phyloP scores from a whole-genome alignment of 2,797 vertebrate species.

The Hozukius guyotensis region DNA sequence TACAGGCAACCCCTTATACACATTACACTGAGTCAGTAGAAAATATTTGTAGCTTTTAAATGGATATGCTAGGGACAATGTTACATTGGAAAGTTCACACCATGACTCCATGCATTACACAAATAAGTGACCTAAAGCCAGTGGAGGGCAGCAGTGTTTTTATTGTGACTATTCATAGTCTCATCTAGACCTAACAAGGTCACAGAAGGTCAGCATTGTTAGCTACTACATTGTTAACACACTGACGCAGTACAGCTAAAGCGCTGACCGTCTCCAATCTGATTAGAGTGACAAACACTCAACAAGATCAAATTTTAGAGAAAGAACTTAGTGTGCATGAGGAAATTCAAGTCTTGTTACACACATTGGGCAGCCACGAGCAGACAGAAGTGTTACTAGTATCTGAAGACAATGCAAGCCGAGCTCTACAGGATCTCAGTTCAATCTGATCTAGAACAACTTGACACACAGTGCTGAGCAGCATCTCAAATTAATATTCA shows the following conservation, averaged over 20 bases:
- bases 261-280: neutral
- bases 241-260: neutral
- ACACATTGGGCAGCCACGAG: rapidly evolving
- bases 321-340: neutral
- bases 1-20: too few species aligned
- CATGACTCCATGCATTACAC: too few species aligned
- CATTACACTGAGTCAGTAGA: neutral
- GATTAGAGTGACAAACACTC: neutral
- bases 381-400: neutral
- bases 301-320: neutral
- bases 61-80: neutral
- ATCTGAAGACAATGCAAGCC: neutral
- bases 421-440: neutral
- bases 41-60: neutral
- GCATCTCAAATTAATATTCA: too few species aligned
- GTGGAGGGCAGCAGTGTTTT: too few species aligned
- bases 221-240: neutral
- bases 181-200: neutral
- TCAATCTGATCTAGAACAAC: neutral
- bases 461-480: too few species aligned
- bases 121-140: too few species aligned
- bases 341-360: neutral
- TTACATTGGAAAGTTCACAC: too few species aligned
- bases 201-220: neutral
- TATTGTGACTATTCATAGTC: too few species aligned